These are phyloP conservation scores for Stenichneumon culpator DNA, from an alignment of 2,888 invertebrate species.

Conservation along the genomic window DNA sequence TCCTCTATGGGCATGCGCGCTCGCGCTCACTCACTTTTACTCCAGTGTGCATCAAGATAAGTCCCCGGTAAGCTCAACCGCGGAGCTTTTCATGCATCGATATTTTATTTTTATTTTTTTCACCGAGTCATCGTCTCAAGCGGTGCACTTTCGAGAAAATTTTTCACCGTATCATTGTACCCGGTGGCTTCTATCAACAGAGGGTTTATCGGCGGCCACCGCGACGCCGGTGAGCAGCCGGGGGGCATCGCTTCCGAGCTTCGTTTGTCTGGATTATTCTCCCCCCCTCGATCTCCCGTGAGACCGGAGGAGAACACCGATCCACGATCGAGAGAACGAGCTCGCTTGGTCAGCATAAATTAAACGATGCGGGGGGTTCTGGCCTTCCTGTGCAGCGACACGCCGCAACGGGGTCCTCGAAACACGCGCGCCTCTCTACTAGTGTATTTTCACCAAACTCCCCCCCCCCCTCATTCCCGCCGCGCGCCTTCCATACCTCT, in stretches of 20 bases:
- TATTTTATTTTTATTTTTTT: slow-evolving; percentile 28
- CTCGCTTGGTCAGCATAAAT: slow-evolving; percentile 73
- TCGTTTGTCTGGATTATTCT: slow-evolving; percentile 7
- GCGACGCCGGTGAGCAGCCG: background rate
- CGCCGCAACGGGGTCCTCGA: slow-evolving; percentile 53
- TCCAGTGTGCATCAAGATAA: background rate
- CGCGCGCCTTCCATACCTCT: background rate
- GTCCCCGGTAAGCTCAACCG: background rate
- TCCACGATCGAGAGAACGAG: slow-evolving; percentile 29
- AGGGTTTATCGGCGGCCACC: background rate
- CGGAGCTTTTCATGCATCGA: slow-evolving; percentile 21
- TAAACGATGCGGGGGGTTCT: slow-evolving; percentile 76
- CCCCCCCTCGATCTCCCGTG: background rate
- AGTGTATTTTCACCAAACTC: slow-evolving; percentile 58
- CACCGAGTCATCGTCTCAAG: slow-evolving; percentile 24
- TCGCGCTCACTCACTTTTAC: background rate
- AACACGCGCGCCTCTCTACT: slow-evolving; percentile 60
- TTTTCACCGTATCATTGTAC: slow-evolving; percentile 37
- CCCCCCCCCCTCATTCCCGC: background rate
- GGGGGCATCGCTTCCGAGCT: slow-evolving; percentile 6
- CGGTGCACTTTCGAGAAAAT: background rate
- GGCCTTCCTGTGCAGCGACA: slow-evolving; percentile 12
- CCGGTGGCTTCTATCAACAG: slow-evolving; percentile 53
- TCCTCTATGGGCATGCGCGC: background rate
- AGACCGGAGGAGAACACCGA: background rate